Evolutionary conservation across 2,888 invertebrate species (phyloP).

Genomic region (Lasiommata megera): DNA sequence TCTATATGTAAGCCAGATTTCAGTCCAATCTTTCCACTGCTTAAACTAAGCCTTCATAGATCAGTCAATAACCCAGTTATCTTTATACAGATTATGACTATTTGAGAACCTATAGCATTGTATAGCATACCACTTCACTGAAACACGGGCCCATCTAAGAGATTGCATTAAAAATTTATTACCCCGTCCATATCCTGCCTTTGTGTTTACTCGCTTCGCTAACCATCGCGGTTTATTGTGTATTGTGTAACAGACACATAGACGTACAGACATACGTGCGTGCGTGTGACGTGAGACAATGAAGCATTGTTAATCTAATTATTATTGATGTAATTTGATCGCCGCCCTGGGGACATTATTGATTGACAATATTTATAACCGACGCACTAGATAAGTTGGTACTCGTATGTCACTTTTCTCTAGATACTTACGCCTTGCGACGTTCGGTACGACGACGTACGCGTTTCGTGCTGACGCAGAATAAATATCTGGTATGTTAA

Average conservation of each 20-base stretch:
- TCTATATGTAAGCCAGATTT: too few relatives aligned
- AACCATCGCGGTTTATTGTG: conserved; percentile 24
- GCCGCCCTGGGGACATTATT: conserved; percentile 4
- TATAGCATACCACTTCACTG: conserved; percentile 7
- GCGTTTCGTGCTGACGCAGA: too few relatives aligned
- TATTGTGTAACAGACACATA: conserved; percentile 20
- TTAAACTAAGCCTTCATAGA: too few relatives aligned
- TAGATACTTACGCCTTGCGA: too few relatives aligned
- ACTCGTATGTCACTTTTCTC: background rate
- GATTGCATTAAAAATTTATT: conserved; percentile 38
- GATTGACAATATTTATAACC: conserved; percentile 6
- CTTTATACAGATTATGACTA: too few relatives aligned
- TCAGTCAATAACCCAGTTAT: too few relatives aligned
- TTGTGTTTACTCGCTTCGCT: conserved; percentile 36
- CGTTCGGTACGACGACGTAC: too few relatives aligned
- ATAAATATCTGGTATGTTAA: too few relatives aligned
- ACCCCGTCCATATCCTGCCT: conserved; percentile 37
- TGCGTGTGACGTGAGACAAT: conserved; percentile 16
- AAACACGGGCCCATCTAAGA: conserved; percentile 10
- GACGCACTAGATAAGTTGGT: background rate
- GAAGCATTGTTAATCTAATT: conserved; percentile 24
- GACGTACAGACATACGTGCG: conserved; percentile 10
- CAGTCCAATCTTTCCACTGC: too few relatives aligned
- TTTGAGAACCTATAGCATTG: too few relatives aligned
- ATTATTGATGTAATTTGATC: conserved; percentile 16